A percentile compares a stretch with the other conserved stretches of the same genome.
phyloP scores from a whole-genome alignment of 1,140 invertebrate species.

The Cotesia vestalis region DNA sequence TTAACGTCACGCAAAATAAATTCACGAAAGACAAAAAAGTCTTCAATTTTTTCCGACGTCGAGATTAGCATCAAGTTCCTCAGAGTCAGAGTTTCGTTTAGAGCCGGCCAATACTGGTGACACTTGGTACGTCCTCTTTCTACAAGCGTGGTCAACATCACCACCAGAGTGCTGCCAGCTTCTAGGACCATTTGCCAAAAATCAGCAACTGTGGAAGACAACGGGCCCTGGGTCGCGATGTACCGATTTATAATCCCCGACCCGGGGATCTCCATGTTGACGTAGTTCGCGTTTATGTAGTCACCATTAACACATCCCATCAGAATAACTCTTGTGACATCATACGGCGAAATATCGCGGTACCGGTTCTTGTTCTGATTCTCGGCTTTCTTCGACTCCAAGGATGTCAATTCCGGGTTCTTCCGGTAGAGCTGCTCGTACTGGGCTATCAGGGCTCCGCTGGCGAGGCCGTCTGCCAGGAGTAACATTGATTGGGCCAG shows the following conservation, averaged over 20 bases:
- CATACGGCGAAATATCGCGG: conserved; percentile 96
- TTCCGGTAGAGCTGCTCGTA: conserved; percentile 93
- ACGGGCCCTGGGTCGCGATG: conserved; percentile 95
- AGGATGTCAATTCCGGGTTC: conserved; percentile 86
- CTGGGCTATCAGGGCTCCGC: conserved; percentile 87
- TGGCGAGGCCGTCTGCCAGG: conserved; percentile 89
- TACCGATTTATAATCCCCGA: conserved; percentile 94
- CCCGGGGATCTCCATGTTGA: conserved; percentile 96
- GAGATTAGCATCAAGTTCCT: conserved; percentile 78
- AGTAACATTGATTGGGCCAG: conserved; percentile 90
- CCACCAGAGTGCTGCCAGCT: conserved; percentile 86
- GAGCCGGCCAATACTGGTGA: conserved; percentile 95
- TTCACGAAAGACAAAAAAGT: conserved; percentile 88
- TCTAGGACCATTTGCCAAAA: conserved; percentile 99
- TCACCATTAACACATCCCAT: conserved; percentile 82
- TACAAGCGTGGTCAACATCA: conserved; percentile 95
- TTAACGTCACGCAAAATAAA: conserved; percentile 83
- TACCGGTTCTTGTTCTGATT: conserved; percentile 96
- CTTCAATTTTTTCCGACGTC: conserved; percentile 79
- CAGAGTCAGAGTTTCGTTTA: conserved; percentile 79
- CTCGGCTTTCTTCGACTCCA: conserved; percentile 79
- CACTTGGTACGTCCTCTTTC: conserved; percentile 96
- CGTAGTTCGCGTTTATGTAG: conserved; percentile 98
- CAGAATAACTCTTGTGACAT: conserved; percentile 90
- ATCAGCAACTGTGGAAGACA: conserved; percentile 89